Evolutionary conservation across 2,113 vertebrate genomes (phyloP), one percentile per base, ranked within the genome.

Genomic region (Nothocercus nigrocapillus): DNA sequence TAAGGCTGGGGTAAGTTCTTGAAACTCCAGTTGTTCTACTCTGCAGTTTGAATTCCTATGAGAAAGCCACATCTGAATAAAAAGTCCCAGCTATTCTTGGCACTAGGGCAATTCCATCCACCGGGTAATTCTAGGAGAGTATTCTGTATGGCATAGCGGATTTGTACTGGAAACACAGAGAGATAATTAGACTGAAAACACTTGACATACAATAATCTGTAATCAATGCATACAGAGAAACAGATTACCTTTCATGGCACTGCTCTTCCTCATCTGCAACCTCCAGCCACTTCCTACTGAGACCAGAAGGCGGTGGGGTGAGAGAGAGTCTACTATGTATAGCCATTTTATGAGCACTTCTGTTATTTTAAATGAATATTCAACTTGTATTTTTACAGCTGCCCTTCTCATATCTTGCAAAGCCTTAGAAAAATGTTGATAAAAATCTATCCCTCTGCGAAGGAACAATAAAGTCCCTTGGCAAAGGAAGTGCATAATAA

Each of bases 21-120:
- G 85, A 95, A 63, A 58, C 19, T 58, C 4, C 82, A 95, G 93
- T 64, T 70, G 69, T 54, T 94, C 62, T 58, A 54, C 20, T 0
- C 34, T 61, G 7, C 34, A 28, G 62, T 69, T 45, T 74, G 77
- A 91, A 93, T 78, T 85, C 85, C 91, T 34, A 64, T 51, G 77
- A 80, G 88, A 87, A 67, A 51, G 62, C 13, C 95, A 62, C 16
- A 42, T 28, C 53, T 67, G 49, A 68, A 91, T 69, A 72, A 92
- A 77, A 92, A 90, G 66, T 66, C 61, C 69, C 77, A 85, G 73
- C 73, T 86, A 9, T 80, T 91, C 67, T 66, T 88, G 89, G 86
- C 93, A 67, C 1, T 1, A 80, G 76, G 42, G 85, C 69, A 75
- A 61, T 27, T 74, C 76, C 69, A n/a, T 87, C 80, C 66, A 22